phyloP scores from a whole-genome alignment of 2,888 invertebrate species.

The Eugnorisma glareosa region DNA sequence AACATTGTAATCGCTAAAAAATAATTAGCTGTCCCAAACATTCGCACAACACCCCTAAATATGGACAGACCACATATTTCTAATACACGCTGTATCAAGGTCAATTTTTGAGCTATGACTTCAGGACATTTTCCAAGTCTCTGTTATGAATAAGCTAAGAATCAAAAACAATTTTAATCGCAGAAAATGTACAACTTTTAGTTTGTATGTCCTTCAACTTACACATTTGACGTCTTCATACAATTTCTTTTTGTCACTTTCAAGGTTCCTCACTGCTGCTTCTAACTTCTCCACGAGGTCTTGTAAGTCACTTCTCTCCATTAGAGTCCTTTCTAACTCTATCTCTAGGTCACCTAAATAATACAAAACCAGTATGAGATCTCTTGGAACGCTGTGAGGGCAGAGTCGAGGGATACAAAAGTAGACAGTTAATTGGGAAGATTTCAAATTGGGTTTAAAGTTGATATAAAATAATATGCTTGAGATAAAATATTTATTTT shows the following conservation, averaged over 20 bases:
- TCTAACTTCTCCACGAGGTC: conserved; percentile 94
- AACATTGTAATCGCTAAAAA: too few relatives aligned
- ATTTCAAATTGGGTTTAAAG: too few relatives aligned
- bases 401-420: neutral
- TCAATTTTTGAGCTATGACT: too few relatives aligned
- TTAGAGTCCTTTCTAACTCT: conserved; percentile 93
- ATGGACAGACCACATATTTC: too few relatives aligned
- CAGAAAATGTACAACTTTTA: neutral
- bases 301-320: conserved; percentile 94
- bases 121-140: too few relatives aligned
- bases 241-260: conserved; percentile 93
- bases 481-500: too few relatives aligned
- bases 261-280: conserved; percentile 92
- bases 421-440: too few relatives aligned
- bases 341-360: conserved; percentile 93
- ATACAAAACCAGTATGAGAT: neutral
- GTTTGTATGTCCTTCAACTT: conserved; percentile 46
- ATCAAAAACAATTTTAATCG: neutral
- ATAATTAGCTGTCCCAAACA: too few relatives aligned
- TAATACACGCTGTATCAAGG: too few relatives aligned
- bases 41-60: too few relatives aligned
- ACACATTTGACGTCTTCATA: conserved; percentile 93
- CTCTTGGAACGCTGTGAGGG: neutral
- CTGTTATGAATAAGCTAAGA: too few relatives aligned
- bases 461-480: too few relatives aligned